Percentiles rank a stretch among this genome's conserved stretches.
Evolutionary conservation across 2,888 invertebrate species (phyloP).

Genomic region (Mayetiola destructor): DNA sequence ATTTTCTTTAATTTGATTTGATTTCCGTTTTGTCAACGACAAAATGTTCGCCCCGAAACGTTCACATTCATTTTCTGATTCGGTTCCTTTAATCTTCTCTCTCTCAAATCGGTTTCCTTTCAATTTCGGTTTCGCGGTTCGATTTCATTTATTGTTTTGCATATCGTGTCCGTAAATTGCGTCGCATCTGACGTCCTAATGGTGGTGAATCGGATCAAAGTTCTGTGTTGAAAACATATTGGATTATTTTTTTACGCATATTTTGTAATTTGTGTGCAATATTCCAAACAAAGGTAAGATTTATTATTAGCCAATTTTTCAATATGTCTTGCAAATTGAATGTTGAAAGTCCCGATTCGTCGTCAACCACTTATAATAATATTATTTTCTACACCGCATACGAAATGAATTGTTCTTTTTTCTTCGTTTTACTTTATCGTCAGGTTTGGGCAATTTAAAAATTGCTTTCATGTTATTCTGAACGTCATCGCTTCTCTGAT

Average conservation of each 20-base stretch:
- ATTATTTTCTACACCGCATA: too few relatives aligned
- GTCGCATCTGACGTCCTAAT: neutral
- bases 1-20: constrained; percentile 11
- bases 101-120: neutral
- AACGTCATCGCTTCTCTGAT: too few relatives aligned
- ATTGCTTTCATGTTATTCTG: too few relatives aligned
- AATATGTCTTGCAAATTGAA: constrained; percentile 3
- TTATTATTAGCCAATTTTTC: constrained; percentile 7
- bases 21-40: constrained; percentile 9
- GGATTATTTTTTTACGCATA: neutral
- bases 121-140: neutral
- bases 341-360: too few relatives aligned
- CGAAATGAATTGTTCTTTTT: too few relatives aligned
- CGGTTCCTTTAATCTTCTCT: too few relatives aligned
- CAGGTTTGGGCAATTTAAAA: too few relatives aligned
- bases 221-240: neutral
- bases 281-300: constrained; percentile 5
- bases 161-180: too few relatives aligned
- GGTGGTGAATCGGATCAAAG: neutral
- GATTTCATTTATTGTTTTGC: constrained; percentile 2
- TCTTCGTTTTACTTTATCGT: too few relatives aligned
- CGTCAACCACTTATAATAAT: too few relatives aligned
- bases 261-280: constrained; percentile 1
- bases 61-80: neutral
- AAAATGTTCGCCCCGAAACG: neutral